Evolutionary conservation across 2,797 vertebrate species (phyloP).

Genomic region (Novumbra hubbsi): DNA sequence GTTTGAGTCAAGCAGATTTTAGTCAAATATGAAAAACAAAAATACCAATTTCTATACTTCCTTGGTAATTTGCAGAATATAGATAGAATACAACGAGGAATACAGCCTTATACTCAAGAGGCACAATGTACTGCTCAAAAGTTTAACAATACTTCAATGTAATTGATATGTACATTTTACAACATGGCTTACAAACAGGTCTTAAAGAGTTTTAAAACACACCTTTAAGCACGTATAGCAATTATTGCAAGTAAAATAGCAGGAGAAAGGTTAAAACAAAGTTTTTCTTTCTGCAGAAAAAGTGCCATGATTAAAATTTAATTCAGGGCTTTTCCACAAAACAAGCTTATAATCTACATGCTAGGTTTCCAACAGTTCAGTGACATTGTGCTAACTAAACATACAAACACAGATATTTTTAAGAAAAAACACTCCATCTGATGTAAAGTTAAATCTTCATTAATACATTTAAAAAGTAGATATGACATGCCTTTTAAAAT

Average conservation of each 20-base stretch:
- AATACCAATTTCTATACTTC: too few species aligned
- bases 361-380: constrained; percentile 90
- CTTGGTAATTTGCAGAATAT: too few species aligned
- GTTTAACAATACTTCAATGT: constrained; percentile 73
- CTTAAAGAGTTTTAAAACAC: constrained; percentile 90
- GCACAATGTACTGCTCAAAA: background rate
- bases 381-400: constrained; percentile 91
- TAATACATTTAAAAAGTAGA: constrained; percentile 98
- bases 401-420: constrained; percentile 87
- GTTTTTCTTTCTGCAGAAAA: constrained; percentile 86
- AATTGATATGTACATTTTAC: constrained; percentile 79
- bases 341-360: constrained; percentile 92
- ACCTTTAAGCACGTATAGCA: constrained; percentile 81
- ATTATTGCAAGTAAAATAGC: constrained; percentile 88
- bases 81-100: too few species aligned
- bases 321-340: constrained; percentile 89
- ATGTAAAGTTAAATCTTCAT: constrained; percentile 98
- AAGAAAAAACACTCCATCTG: constrained; percentile 91
- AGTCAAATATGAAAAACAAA: too few species aligned
- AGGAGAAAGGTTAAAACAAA: constrained; percentile 75
- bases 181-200: constrained; percentile 83
- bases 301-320: constrained; percentile 87
- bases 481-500: constrained; percentile 97
- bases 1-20: too few species aligned
- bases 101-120: background rate